Evolutionary conservation across 2,113 vertebrate genomes (phyloP).

Genomic region (Sinocyclocheilus rhinocerous): DNA sequence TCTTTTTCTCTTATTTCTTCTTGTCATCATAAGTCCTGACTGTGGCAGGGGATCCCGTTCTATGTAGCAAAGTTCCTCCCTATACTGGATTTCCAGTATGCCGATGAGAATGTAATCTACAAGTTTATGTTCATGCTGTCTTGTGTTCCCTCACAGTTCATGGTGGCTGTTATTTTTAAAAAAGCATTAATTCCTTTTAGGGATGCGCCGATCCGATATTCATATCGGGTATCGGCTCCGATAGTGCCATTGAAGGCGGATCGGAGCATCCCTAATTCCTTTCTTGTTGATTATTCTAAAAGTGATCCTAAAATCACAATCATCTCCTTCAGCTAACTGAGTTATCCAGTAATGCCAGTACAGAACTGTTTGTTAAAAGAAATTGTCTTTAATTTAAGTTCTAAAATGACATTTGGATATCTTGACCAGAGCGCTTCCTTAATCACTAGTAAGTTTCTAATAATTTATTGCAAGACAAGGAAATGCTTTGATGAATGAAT

Average conservation of each 20-base stretch:
- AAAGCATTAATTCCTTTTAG: background rate
- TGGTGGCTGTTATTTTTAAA: background rate
- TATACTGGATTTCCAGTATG: constrained; percentile 37
- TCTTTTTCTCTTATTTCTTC: constrained; percentile 50
- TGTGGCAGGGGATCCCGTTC: constrained; percentile 24
- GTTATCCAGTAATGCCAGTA: constrained; percentile 12
- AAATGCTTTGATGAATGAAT: constrained; percentile 22
- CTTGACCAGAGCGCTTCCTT: constrained; percentile 18
- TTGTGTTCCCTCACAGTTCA: background rate
- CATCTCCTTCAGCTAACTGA: constrained; percentile 4
- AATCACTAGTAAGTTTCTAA: constrained; percentile 24
- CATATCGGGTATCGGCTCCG: too few species aligned
- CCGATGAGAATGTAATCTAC: constrained; percentile 39
- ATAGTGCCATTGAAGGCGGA: too few species aligned
- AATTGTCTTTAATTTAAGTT: constrained; percentile 34
- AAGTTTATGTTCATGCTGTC: background rate
- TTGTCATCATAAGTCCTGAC: constrained; percentile 38
- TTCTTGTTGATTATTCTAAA: background rate
- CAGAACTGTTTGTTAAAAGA: background rate
- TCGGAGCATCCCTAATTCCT: background rate
- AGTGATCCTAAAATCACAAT: constrained; percentile 17
- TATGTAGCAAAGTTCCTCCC: constrained; percentile 32
- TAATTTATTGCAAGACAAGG: constrained; percentile 37
- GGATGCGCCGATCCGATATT: too few species aligned
- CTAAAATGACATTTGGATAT: constrained; percentile 28